These are phyloP conservation scores for Elaeidobius kamerunicus DNA, from an alignment of 2,888 invertebrate genomes.

Conservation along the genomic window DNA sequence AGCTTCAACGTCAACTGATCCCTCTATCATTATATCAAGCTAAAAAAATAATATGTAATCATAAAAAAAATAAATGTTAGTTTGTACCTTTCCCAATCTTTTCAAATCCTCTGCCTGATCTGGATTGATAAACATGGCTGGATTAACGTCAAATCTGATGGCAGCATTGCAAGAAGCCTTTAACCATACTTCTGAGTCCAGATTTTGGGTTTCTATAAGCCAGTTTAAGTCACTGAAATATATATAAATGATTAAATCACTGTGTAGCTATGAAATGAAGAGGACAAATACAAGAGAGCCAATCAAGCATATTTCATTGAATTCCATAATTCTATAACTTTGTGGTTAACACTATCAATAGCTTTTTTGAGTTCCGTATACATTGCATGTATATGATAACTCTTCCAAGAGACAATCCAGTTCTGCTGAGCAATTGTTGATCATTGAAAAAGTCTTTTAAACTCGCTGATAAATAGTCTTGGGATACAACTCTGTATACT, in stretches of 20 bases:
- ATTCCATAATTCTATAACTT: too few relatives aligned
- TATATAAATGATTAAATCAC: neutral
- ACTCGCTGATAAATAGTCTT: too few relatives aligned
- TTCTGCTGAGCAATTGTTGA: too few relatives aligned
- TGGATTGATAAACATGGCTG: conserved; percentile 49
- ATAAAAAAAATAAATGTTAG: too few relatives aligned
- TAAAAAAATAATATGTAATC: conserved; percentile 33
- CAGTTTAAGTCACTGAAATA: conserved; percentile 50
- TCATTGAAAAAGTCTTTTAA: too few relatives aligned
- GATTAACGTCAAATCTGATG: conserved; percentile 44
- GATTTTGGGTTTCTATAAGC: conserved; percentile 47
- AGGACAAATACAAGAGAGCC: too few relatives aligned
- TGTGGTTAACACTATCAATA: too few relatives aligned
- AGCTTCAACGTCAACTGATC: conserved; percentile 48
- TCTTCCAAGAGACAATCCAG: too few relatives aligned
- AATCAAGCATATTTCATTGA: too few relatives aligned
- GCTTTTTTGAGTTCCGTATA: too few relatives aligned
- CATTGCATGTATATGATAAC: too few relatives aligned
- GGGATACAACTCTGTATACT: too few relatives aligned
- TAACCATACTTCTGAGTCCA: conserved; percentile 33
- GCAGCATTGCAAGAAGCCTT: conserved; percentile 43
- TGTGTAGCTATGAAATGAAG: neutral
- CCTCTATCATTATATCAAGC: conserved; percentile 44
- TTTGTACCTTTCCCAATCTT: conserved; percentile 40
- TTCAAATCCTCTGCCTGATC: conserved; percentile 50